Evolutionary conservation across 2,888 invertebrate genomes (phyloP).

Genomic region (Loripinus fragilis): DNA sequence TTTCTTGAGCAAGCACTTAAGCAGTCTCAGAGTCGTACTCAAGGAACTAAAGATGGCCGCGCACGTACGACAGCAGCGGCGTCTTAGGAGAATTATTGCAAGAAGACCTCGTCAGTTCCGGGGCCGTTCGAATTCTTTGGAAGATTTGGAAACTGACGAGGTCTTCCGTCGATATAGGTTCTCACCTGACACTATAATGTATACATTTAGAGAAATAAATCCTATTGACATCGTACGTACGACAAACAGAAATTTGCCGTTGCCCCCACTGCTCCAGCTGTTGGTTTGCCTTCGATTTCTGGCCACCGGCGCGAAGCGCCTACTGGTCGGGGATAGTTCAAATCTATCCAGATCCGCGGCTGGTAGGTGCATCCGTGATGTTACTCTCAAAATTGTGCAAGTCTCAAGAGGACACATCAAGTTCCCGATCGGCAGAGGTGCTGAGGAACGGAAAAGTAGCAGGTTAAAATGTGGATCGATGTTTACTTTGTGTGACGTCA

Average conservation of each 20-base stretch:
- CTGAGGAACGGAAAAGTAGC: neutral
- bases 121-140: neutral
- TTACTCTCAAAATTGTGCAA: neutral
- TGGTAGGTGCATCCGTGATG: neutral
- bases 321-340: neutral
- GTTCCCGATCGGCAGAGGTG: neutral
- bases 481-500: too few relatives aligned
- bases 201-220: neutral
- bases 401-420: neutral
- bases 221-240: neutral
- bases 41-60: conserved; percentile 7
- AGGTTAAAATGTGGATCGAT: too few relatives aligned
- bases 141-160: neutral
- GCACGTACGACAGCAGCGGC: neutral
- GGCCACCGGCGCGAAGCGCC: neutral
- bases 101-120: neutral
- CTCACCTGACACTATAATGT: neutral
- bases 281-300: neutral
- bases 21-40: too few relatives aligned
- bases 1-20: conserved; percentile 10
- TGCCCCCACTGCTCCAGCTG: neutral
- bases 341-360: too few relatives aligned
- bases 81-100: neutral
- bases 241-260: too few relatives aligned
- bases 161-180: too few relatives aligned